phyloP scores from a whole-genome alignment of 2,113 vertebrate genomes.

The human (Homo sapiens) region GRCh38 chrX:102601001-102601500 shows the following conservation, averaged over 20 bases:
- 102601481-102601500: neutral
- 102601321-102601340: neutral
- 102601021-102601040: slow-evolving; percentile 11
- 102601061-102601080: neutral
- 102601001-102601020: neutral
- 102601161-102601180: neutral
- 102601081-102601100: slow-evolving; percentile 7
- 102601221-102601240: neutral
- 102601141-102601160: neutral
- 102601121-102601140: neutral
- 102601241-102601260: neutral
- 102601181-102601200: slow-evolving; percentile 11
- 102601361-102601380: neutral
- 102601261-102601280: neutral
- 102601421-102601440: slow-evolving; percentile 33
- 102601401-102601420: neutral
- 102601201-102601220: neutral
- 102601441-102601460: slow-evolving; percentile 43
- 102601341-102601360: neutral
- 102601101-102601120: neutral
- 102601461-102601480: slow-evolving; percentile 29
- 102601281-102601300: neutral
- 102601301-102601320: neutral
- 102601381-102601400: slow-evolving; percentile 3
- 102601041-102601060: neutral